Conservation (phyloP, 1,140 invertebrate species). For the Dendrolimus punctatus region DNA sequence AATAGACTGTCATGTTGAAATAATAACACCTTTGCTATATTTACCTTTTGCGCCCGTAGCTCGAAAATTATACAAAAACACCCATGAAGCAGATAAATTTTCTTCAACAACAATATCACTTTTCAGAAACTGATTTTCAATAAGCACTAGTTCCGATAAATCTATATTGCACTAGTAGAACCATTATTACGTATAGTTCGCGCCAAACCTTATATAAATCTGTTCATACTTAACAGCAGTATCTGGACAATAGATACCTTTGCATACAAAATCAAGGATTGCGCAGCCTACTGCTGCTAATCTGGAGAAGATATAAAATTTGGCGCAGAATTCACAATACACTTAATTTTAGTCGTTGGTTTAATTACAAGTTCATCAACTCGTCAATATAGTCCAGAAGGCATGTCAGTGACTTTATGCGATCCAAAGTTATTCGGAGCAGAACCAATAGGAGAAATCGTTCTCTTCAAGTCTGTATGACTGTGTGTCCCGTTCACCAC, state of each 20-base stretch:
- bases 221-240: too few species aligned
- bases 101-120: background rate
- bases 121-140: conserved; percentile 10
- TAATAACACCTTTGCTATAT: too few species aligned
- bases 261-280: too few species aligned
- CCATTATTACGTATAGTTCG: conserved; percentile 39
- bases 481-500: conserved; percentile 55
- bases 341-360: conserved; percentile 67
- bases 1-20: too few species aligned
- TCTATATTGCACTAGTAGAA: conserved; percentile 57
- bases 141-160: conserved; percentile 19
- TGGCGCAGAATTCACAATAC: conserved; percentile 2
- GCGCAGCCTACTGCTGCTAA: too few species aligned
- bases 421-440: conserved; percentile 52
- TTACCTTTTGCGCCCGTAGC: too few species aligned
- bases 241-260: too few species aligned
- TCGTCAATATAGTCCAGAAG: conserved; percentile 79
- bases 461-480: conserved; percentile 56
- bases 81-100: too few species aligned
- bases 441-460: conserved; percentile 46
- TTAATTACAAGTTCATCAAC: conserved; percentile 32
- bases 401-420: conserved; percentile 79
- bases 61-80: too few species aligned
- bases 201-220: too few species aligned
- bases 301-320: too few species aligned